A percentile compares a stretch with the other conserved stretches of the same genome.
phyloP scores from a whole-genome alignment of 2,113 vertebrate species.

The Nothocercus julius region DNA sequence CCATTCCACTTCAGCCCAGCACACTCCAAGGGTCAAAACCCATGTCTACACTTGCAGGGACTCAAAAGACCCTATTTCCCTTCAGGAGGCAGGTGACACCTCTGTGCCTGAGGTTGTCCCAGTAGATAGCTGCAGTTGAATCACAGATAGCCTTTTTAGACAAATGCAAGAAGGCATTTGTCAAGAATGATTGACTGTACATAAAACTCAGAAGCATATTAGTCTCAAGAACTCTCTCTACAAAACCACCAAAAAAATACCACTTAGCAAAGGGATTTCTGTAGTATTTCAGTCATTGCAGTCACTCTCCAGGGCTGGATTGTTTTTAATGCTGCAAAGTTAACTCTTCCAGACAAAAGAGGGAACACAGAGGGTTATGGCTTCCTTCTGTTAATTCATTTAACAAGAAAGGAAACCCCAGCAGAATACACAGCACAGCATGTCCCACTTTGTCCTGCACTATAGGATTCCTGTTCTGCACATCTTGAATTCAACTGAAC shows the following conservation, averaged over 20 bases:
- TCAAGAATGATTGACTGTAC: background rate
- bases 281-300: fast-evolving
- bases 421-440: background rate
- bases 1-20: background rate
- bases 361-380: background rate
- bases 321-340: background rate
- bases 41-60: background rate
- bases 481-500: background rate
- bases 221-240: background rate
- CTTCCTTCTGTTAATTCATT: background rate
- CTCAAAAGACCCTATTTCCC: background rate
- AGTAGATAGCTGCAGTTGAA: background rate
- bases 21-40: too few relatives aligned
- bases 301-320: background rate
- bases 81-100: too few relatives aligned
- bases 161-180: too few relatives aligned
- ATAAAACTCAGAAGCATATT: background rate
- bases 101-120: too few relatives aligned
- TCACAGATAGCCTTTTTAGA: background rate
- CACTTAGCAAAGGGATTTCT: background rate
- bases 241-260: background rate
- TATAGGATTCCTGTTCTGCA: background rate
- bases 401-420: background rate
- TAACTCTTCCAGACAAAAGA: background rate
- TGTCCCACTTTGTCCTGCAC: slow-evolving; percentile 27